phyloP scores from a whole-genome alignment of 2,797 vertebrate genomes.

The Enteromius afrohamiltoni region DNA sequence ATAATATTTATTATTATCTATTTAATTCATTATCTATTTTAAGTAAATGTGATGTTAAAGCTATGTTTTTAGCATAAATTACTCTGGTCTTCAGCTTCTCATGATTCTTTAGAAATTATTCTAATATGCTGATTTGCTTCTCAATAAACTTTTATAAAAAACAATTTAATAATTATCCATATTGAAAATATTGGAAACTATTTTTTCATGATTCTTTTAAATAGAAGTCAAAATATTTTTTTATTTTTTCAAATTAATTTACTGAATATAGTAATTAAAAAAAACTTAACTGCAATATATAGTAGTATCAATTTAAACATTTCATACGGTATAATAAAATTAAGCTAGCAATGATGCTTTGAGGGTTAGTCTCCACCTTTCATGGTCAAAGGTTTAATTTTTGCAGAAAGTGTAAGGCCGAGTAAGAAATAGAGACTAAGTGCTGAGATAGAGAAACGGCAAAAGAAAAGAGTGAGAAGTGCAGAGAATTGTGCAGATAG shows the following conservation, averaged over 20 bases:
- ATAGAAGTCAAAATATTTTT: background rate
- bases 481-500: conserved; percentile 17
- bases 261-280: background rate
- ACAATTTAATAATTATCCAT: background rate
- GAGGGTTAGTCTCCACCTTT: conserved; percentile 8
- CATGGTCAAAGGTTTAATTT: background rate
- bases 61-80: background rate
- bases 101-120: background rate
- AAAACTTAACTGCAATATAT: background rate
- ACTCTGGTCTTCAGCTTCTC: background rate
- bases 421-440: conserved; percentile 2
- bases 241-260: background rate
- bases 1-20: background rate
- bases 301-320: background rate
- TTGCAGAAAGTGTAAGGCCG: conserved; percentile 12
- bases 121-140: background rate
- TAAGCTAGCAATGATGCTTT: background rate
- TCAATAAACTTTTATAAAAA: background rate
- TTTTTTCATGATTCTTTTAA: background rate
- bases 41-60: background rate
- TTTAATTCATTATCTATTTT: no score
- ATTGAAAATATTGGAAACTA: background rate
- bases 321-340: background rate
- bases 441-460: conserved; percentile 4
- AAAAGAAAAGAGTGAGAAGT: conserved; percentile 8